Evolutionary conservation across 2,113 vertebrate species (phyloP).

Genomic region (Notothenia rossii): DNA sequence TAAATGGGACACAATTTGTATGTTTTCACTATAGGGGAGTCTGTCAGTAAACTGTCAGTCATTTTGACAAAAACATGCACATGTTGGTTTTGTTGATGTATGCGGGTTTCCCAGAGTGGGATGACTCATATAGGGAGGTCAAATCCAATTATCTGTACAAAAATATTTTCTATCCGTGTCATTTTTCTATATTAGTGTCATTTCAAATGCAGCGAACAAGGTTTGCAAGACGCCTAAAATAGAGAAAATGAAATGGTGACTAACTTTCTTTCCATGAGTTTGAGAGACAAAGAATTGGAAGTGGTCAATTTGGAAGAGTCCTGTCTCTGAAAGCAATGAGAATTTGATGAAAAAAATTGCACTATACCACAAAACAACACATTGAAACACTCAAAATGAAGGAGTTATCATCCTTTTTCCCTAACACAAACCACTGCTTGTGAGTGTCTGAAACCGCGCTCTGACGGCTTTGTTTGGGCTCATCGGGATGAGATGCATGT

Average conservation of each 20-base stretch:
- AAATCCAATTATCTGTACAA: background rate
- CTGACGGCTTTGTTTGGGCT: conserved; percentile 60
- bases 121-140: background rate
- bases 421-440: conserved; percentile 40
- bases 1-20: background rate
- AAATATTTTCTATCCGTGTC: background rate
- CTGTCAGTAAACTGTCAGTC: background rate
- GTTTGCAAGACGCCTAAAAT: background rate
- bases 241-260: background rate
- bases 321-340: conserved; percentile 24
- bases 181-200: background rate
- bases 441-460: conserved; percentile 54
- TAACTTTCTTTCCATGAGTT: conserved; percentile 9
- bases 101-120: background rate
- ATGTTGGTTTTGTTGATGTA: background rate
- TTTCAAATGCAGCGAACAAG: conserved; percentile 1
- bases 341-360: conserved; percentile 10
- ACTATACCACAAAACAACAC: conserved; percentile 44
- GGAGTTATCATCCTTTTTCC: conserved; percentile 40
- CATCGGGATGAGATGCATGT: conserved; percentile 48
- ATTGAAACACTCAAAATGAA: conserved; percentile 48
- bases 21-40: background rate
- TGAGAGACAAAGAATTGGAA: background rate
- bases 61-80: background rate
- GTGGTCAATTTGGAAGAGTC: conserved; percentile 29